Evolutionary conservation across 92 coral and sea anemone species (phyloP).

Genomic region (Epizoanthus scotinus): DNA sequence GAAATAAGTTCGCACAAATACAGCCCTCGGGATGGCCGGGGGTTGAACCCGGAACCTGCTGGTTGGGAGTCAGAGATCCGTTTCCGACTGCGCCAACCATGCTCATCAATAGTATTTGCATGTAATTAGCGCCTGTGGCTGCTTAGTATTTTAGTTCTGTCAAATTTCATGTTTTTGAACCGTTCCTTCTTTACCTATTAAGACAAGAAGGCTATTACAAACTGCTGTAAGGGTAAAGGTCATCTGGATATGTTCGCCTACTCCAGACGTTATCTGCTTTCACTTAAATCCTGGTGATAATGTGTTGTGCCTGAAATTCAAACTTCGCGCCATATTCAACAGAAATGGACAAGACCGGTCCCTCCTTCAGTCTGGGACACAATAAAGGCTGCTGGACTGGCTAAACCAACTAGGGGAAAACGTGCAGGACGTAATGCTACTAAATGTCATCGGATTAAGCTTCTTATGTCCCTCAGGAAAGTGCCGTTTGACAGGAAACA

Average conservation of each 20-base stretch:
- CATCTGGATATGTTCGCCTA: not conserved
- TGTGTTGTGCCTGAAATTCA: slow-evolving; percentile 37
- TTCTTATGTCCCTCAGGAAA: too few species aligned
- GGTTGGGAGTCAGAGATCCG: too few species aligned
- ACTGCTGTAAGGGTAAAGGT: not conserved
- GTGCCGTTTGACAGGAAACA: too few species aligned
- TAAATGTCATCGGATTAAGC: not conserved
- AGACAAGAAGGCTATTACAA: not conserved
- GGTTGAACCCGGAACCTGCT: too few species aligned
- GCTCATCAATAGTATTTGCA: too few species aligned
- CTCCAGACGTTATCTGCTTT: not conserved
- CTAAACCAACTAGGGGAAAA: slow-evolving; percentile 30
- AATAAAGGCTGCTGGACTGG: slow-evolving; percentile 31
- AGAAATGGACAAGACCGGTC: slow-evolving; percentile 26
- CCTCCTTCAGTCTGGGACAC: slow-evolving; percentile 31
- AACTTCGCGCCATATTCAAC: slow-evolving; percentile 32
- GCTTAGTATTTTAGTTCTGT: too few species aligned
- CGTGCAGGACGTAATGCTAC: not conserved
- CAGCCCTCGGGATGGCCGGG: too few species aligned
- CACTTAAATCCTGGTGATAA: slow-evolving; percentile 4
- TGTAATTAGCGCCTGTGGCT: too few species aligned
- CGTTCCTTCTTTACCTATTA: too few species aligned
- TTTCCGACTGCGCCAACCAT: too few species aligned
- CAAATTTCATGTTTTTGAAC: too few species aligned
- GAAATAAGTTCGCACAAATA: too few species aligned